These are phyloP conservation scores for Alca torda DNA, from an alignment of 2,797 vertebrate species.

Conservation along the genomic window DNA sequence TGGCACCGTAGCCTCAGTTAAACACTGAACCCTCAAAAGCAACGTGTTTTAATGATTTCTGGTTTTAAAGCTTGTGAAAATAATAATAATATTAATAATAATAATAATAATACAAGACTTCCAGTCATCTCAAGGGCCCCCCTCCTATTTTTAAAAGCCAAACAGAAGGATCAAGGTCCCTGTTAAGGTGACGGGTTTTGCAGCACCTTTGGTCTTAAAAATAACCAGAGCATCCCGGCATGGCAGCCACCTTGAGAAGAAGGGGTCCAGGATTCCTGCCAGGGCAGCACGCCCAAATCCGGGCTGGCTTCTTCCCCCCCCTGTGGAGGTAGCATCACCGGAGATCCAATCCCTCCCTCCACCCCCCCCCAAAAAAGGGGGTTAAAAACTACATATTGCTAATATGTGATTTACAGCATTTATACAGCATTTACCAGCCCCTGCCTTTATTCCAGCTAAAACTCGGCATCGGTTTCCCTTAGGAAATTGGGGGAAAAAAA, in stretches of 20 bases:
- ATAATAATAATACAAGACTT: background rate
- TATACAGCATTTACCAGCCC: background rate
- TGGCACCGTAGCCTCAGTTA: background rate
- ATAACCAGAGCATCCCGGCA: background rate
- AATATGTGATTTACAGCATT: background rate
- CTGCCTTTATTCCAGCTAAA: slow-evolving; percentile 51
- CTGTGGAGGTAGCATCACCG: fast-evolving
- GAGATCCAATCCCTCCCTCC: background rate
- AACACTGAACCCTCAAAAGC: background rate
- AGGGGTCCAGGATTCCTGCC: background rate
- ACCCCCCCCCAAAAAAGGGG: background rate
- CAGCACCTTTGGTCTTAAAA: background rate
- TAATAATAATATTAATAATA: background rate
- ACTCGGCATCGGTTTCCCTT: background rate
- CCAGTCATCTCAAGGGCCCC: background rate
- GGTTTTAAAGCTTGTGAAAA: background rate
- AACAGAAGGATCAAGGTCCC: background rate
- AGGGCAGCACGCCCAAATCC: background rate
- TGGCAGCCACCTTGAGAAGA: background rate
- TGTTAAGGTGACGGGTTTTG: fast-evolving
- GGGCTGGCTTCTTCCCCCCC: fast-evolving
- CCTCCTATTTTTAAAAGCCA: background rate
- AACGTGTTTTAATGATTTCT: background rate
- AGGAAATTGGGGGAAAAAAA: slow-evolving; percentile 18
- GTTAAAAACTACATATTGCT: background rate